Evolutionary conservation across 2,888 invertebrate genomes (phyloP).

Genomic region (Altica lythri): DNA sequence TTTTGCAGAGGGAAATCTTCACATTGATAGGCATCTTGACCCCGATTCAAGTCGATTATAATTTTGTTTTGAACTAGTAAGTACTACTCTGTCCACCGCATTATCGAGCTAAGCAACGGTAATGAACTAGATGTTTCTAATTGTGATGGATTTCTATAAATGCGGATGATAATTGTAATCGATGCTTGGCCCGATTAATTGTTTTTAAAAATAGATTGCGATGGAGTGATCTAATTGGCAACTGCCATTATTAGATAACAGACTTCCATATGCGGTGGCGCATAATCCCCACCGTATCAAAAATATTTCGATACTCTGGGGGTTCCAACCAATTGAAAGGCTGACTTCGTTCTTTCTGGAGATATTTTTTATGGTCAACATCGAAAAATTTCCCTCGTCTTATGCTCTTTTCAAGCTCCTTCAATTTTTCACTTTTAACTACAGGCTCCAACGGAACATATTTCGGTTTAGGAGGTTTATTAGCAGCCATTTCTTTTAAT

Average conservation of each 20-base stretch:
- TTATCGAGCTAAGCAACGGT: conserved; percentile 43
- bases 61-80: conserved; percentile 34
- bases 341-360: conserved; percentile 43
- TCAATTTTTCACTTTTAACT: conserved; percentile 53
- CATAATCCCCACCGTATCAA: conserved; percentile 55
- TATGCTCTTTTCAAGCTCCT: conserved; percentile 53
- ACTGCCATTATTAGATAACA: conserved; percentile 52
- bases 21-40: conserved; percentile 52
- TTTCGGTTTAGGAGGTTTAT: conserved; percentile 45
- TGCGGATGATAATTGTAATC: conserved; percentile 38
- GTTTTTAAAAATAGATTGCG: conserved; percentile 47
- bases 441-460: conserved; percentile 54
- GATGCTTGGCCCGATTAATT: conserved; percentile 46
- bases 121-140: conserved; percentile 49
- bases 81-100: conserved; percentile 41
- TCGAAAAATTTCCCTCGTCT: conserved; percentile 54
- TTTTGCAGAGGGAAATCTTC: conserved; percentile 69
- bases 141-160: conserved; percentile 42
- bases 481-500: conserved; percentile 47
- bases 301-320: conserved; percentile 52
- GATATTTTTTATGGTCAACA: conserved; percentile 53
- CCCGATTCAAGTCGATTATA: conserved; percentile 26
- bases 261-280: conserved; percentile 55
- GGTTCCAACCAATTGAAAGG: conserved; percentile 50
- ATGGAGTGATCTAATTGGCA: conserved; percentile 47